These are phyloP conservation scores for Metellina segmentata DNA, from an alignment of 2,888 invertebrate species.

Conservation along the genomic window DNA sequence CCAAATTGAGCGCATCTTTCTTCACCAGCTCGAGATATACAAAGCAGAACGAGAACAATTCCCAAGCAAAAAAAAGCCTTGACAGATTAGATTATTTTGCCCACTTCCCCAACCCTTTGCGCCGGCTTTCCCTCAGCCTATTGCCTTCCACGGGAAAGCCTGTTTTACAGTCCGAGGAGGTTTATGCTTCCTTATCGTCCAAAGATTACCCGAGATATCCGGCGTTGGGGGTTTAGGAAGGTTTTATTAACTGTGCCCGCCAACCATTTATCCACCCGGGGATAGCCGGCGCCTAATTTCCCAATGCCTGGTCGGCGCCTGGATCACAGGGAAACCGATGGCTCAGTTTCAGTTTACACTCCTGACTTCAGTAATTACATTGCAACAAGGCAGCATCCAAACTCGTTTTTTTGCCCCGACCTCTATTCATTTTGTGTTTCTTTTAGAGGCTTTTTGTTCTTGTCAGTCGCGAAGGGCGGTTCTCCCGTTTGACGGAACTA, in stretches of 20 bases:
- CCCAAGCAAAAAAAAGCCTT: slow-evolving; percentile 11
- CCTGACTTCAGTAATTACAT: slow-evolving; percentile 68
- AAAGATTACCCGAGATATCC: slow-evolving; percentile 71
- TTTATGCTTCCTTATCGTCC: slow-evolving; percentile 68
- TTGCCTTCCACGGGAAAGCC: slow-evolving; percentile 37
- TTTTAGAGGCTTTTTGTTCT: slow-evolving; percentile 5
- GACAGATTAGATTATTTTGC: slow-evolving; percentile 39
- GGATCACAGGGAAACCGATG: slow-evolving; percentile 45
- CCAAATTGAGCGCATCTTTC: no score
- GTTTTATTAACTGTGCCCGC: slow-evolving; percentile 69
- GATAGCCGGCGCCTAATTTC: slow-evolving; percentile 73
- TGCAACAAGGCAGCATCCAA: slow-evolving; percentile 33
- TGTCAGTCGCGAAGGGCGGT: neutral
- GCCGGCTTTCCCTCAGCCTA: slow-evolving; percentile 34
- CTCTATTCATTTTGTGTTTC: slow-evolving; percentile 16
- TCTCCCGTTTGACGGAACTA: neutral
- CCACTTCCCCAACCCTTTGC: slow-evolving; percentile 14
- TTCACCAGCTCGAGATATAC: no score
- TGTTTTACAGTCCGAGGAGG: slow-evolving; percentile 69
- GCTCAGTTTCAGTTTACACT: slow-evolving; percentile 75
- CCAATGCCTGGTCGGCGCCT: slow-evolving; percentile 32
- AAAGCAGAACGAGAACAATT: neutral
- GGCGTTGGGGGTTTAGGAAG: slow-evolving; percentile 62
- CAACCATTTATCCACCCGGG: slow-evolving; percentile 61
- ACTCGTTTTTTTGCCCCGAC: slow-evolving; percentile 30